phyloP scores from a whole-genome alignment of 2,797 vertebrate species.

The Odontamblyopus rebecca region DNA sequence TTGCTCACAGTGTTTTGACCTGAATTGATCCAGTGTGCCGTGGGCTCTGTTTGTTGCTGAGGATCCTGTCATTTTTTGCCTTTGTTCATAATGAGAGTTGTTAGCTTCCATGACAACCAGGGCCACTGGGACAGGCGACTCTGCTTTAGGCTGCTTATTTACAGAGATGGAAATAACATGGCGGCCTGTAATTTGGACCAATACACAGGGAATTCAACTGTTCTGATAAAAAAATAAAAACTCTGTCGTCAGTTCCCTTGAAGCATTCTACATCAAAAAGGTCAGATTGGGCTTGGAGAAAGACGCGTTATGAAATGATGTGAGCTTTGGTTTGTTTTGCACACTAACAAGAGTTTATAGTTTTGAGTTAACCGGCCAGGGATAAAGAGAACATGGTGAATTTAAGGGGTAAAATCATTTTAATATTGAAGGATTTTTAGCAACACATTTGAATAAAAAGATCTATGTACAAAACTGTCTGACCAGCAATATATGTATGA shows the following conservation, averaged over 20 bases:
- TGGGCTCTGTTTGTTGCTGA: conserved; percentile 44
- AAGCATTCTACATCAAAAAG: conserved; percentile 22
- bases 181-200: conserved; percentile 46
- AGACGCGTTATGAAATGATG: conserved; percentile 8
- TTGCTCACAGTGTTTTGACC: conserved; percentile 55
- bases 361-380: not conserved
- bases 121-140: conserved; percentile 51
- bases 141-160: conserved; percentile 58
- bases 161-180: conserved; percentile 58
- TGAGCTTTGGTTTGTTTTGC: conserved; percentile 7
- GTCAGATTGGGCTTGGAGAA: conserved; percentile 19
- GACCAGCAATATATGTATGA: not conserved
- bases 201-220: conserved; percentile 45
- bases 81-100: conserved; percentile 71
- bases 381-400: not conserved
- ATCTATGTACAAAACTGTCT: not conserved
- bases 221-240: not conserved
- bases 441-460: not conserved
- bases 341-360: conserved; percentile 6
- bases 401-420: not conserved
- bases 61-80: conserved; percentile 56
- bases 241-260: conserved; percentile 31
- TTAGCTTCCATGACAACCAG: conserved; percentile 72
- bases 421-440: not conserved
- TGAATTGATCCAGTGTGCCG: conserved; percentile 60